These are phyloP conservation scores for Chloromyia formosa DNA, from an alignment of 2,888 invertebrate genomes.

Conservation along the genomic window DNA sequence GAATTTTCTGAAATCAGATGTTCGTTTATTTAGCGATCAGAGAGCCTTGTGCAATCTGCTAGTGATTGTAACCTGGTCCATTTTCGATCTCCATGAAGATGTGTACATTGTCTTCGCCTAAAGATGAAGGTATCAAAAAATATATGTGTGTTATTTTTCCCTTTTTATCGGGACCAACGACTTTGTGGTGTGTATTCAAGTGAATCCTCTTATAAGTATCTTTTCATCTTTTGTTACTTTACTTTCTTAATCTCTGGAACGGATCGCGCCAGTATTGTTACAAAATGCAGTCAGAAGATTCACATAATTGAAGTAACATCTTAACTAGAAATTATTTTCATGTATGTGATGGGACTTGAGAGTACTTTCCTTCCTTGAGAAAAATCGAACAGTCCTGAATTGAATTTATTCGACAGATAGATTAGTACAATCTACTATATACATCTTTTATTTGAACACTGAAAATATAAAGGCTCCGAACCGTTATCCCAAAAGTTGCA, in stretches of 20 bases:
- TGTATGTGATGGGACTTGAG: neutral
- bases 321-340: constrained; percentile 6
- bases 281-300: constrained; percentile 4
- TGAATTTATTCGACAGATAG: neutral
- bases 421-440: neutral
- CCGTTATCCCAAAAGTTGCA: neutral
- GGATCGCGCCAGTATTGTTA: constrained; percentile 37
- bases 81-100: neutral
- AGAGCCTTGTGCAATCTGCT: neutral
- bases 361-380: neutral
- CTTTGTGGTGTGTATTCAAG: constrained; percentile 28
- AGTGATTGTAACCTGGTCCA: neutral
- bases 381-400: neutral
- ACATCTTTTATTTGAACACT: too few species aligned
- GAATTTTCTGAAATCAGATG: neutral
- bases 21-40: constrained; percentile 3
- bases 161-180: constrained; percentile 13
- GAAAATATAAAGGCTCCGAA: neutral
- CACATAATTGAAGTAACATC: constrained; percentile 34
- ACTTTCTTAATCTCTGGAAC: constrained; percentile 36
- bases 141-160: neutral
- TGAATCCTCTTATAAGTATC: constrained; percentile 36
- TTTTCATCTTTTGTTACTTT: constrained; percentile 36
- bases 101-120: neutral
- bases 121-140: constrained; percentile 4